Evolutionary conservation across 23 tunicate species (phyloP).

Genomic region (Trididemnum clinides): DNA sequence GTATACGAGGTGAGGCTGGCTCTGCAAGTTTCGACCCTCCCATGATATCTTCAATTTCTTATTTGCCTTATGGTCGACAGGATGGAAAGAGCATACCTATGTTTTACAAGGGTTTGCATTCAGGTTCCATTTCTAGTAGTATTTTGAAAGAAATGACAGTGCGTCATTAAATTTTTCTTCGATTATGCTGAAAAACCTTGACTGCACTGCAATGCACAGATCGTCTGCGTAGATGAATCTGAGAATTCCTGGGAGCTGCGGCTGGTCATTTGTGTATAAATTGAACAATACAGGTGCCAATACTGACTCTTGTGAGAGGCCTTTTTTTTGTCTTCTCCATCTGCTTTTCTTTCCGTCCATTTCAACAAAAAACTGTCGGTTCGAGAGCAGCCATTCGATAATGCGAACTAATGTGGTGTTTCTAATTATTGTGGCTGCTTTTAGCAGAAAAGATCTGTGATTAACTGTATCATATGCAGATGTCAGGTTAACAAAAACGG

Average conservation of each 20-base stretch:
- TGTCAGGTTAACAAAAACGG: slow-evolving; percentile 32
- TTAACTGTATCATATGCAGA: slow-evolving; percentile 31
- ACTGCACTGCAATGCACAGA: too few relatives aligned
- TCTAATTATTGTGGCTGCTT: background rate
- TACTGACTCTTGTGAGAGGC: background rate
- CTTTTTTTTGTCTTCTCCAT: background rate
- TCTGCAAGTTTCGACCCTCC: too few relatives aligned
- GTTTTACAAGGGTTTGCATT: too few relatives aligned
- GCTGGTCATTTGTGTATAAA: background rate
- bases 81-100: too few relatives aligned
- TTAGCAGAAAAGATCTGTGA: background rate
- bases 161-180: too few relatives aligned
- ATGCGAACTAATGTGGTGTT: background rate
- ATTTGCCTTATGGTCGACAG: too few relatives aligned
- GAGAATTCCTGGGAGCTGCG: too few relatives aligned
- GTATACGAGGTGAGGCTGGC: background rate
- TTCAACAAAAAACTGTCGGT: slow-evolving; percentile 7
- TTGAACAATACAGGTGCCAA: background rate
- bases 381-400: background rate
- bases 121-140: too few relatives aligned
- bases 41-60: too few relatives aligned
- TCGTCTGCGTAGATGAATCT: too few relatives aligned
- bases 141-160: too few relatives aligned
- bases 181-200: too few relatives aligned
- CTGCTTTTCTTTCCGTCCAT: background rate